Base-by-base conservation (phyloP, 2,113 vertebrate genomes). In the Sialia sialis region DNA sequence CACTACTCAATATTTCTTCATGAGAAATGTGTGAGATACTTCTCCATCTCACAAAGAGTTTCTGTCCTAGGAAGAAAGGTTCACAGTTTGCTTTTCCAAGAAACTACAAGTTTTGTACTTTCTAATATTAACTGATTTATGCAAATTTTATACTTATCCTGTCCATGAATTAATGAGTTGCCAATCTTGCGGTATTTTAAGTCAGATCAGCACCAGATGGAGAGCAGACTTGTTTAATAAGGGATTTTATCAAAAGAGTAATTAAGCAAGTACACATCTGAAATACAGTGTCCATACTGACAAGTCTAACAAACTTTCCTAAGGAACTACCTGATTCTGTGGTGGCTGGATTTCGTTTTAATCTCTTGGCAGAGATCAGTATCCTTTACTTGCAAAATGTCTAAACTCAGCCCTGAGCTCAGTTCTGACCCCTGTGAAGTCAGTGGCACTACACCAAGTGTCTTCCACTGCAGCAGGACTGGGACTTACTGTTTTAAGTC, bases 181-280 rank as follows among this genome's bases (percentile, higher is more conserved):
- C 59, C 90, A 90, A 15, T 86, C 55, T 70, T 26, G 36, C 83
- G 66, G 46, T 62, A 83, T 90, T 93, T 95, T 80, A 69, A 70
- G 60, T 75, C 51, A 77, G 49, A 85, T 92, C 75, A 93, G 88
- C 92, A 94, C 83, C 89, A 96, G 83, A 78, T 89, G 80, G 94
- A 60, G 60, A 84, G 16, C 34, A 94, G 64, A 59, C 72, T 51
- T 88, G 79, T 85, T 86, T 70, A 73, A 54, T 90, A 86, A 90
- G 19, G 8, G 11, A 13, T 67, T 95, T 92, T 74, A 51, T 58
- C 51, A 74, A 88, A 90, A 77, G 23, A 56, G 15, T 11, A 88
- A 86, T 84, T 93, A 66, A 95, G 72, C 76, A 95, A 73, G 62
- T 80, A 77, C 5, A 59, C 5, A 18, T 69, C 85, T 81, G 67